Evolutionary conservation across 2,113 vertebrate species (phyloP).

Genomic region (Anas platyrhynchos): DNA sequence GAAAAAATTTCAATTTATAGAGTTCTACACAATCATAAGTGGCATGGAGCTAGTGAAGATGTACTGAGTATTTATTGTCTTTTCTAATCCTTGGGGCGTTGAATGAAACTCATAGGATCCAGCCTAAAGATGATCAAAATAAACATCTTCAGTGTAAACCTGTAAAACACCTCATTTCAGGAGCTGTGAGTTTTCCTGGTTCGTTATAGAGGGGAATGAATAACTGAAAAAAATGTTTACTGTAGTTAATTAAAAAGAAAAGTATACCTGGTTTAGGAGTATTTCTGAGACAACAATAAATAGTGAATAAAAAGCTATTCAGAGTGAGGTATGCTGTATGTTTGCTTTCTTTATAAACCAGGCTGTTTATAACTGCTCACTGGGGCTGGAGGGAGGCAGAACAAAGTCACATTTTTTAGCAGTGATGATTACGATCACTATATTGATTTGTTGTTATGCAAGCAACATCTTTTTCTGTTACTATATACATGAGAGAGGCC

Average conservation of each 20-base stretch:
- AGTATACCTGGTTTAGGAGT: accelerated
- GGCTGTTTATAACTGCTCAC: background rate
- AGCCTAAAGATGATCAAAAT: background rate
- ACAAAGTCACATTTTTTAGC: background rate
- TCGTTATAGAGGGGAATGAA: background rate
- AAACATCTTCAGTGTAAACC: background rate
- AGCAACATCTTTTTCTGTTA: background rate
- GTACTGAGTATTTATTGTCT: background rate
- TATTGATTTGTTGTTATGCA: background rate
- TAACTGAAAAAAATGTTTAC: background rate
- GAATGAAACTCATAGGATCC: background rate
- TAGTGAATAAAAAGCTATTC: background rate
- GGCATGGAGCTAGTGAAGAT: background rate
- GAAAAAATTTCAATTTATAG: background rate
- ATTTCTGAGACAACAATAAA: background rate
- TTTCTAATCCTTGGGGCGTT: background rate
- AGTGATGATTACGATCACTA: background rate
- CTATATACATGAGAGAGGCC: background rate
- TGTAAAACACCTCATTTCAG: background rate
- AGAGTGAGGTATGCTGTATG: background rate
- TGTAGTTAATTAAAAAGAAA: background rate
- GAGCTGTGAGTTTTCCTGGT: background rate
- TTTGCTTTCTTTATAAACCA: background rate
- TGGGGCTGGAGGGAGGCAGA: background rate
- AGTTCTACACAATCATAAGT: background rate